Evolutionary conservation across 53 echinoderm and acorn worm species (phyloP).

Genomic region (Echinometra lucunter): DNA sequence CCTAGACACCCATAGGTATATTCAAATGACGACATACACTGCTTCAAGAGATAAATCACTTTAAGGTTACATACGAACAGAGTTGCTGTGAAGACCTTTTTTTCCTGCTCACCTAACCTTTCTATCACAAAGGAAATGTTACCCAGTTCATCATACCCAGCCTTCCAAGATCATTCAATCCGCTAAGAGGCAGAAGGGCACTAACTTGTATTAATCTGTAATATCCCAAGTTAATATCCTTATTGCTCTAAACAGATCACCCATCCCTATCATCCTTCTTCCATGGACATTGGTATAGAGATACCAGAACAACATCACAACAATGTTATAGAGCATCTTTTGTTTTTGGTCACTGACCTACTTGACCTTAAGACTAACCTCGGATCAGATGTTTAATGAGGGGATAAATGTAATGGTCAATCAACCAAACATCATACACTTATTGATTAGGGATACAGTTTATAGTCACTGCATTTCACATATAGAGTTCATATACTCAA

Average conservation of each 20-base stretch:
- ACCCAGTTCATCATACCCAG: not conserved
- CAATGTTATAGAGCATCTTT: not conserved
- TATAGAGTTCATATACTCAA: no score
- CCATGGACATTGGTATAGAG: not conserved
- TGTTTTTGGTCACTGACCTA: not conserved
- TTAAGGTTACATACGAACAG: slow-evolving; percentile 21
- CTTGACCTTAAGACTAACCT: not conserved
- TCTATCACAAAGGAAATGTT: not conserved
- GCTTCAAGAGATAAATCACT: not conserved
- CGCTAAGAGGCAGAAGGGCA: not conserved
- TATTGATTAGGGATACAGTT: not conserved
- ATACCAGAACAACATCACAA: not conserved
- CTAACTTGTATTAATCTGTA: not conserved
- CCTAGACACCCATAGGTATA: not conserved
- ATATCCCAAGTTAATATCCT: not conserved
- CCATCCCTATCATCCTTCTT: not conserved
- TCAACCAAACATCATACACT: not conserved
- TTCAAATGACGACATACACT: slow-evolving; percentile 5
- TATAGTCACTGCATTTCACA: no score
- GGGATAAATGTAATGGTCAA: not conserved
- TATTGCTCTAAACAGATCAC: not conserved
- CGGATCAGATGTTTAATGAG: slow-evolving; percentile 32
- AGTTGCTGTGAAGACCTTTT: not conserved
- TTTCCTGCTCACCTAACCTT: not conserved
- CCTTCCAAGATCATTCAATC: not conserved